A percentile compares a stretch with the other conserved stretches of the same genome.
Conservation (phyloP, 2,797 vertebrate species). For the Dallia pectoralis region DNA sequence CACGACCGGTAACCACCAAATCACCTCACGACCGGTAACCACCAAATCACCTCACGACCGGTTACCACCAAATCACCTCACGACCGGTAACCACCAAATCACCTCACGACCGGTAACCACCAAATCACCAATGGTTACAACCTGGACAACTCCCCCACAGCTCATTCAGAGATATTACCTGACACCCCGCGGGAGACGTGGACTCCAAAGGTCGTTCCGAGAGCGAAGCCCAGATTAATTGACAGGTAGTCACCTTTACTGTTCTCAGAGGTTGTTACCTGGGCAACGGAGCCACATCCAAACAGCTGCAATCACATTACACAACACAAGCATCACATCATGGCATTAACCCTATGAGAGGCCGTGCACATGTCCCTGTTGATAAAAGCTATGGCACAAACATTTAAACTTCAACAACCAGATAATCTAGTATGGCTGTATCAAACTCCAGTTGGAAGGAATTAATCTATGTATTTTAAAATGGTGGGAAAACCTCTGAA, state of each 20-base stretch:
- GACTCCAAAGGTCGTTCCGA: conserved; percentile 74
- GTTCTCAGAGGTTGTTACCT: conserved; percentile 68
- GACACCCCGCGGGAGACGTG: conserved; percentile 73
- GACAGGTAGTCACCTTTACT: conserved; percentile 75
- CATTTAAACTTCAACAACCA: neutral
- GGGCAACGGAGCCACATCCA: conserved; percentile 76
- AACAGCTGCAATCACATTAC: conserved; percentile 65
- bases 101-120: too few species aligned
- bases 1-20: too few species aligned
- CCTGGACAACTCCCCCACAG: too few species aligned
- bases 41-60: too few species aligned
- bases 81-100: too few species aligned
- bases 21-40: too few species aligned
- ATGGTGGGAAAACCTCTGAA: too few species aligned
- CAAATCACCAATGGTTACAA: too few species aligned
- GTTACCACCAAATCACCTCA: too few species aligned
- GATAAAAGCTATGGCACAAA: too few species aligned
- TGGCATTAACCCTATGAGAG: neutral
- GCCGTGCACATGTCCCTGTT: neutral
- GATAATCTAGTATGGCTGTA: neutral
- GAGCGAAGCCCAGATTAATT: conserved; percentile 76
- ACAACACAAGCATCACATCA: neutral
- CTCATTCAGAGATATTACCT: conserved; percentile 48
- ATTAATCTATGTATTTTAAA: neutral
- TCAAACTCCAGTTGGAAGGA: neutral